These are phyloP conservation scores for Standfussiana lucernea DNA, from an alignment of 2,888 invertebrate genomes.

Conservation along the genomic window DNA sequence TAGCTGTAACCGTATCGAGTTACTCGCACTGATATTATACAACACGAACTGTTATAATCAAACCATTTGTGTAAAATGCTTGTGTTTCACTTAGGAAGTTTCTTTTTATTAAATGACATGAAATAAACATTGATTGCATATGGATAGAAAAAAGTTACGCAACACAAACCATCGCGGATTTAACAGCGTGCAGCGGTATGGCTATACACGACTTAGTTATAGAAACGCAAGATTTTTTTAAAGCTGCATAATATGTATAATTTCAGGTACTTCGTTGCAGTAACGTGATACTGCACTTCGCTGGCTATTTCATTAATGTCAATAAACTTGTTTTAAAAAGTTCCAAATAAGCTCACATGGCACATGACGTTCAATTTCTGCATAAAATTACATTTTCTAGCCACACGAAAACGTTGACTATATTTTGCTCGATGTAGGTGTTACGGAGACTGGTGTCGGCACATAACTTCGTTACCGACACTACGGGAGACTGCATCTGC, in stretches of 20 bases:
- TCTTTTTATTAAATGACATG: neutral
- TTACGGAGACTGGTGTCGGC: slow-evolving; percentile 17
- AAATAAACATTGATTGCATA: neutral
- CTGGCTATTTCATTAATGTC: too few relatives aligned
- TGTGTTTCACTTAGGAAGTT: neutral
- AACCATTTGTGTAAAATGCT: slow-evolving; percentile 3
- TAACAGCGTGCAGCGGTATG: too few relatives aligned
- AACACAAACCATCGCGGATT: too few relatives aligned
- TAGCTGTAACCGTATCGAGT: slow-evolving; percentile 69
- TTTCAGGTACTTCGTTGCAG: neutral
- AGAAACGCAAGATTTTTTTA: too few relatives aligned
- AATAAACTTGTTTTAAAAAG: neutral
- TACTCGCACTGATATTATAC: slow-evolving; percentile 21
- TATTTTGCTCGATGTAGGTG: neutral
- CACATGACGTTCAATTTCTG: slow-evolving; percentile 4
- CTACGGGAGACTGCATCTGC: slow-evolving; percentile 21
- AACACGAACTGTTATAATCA: slow-evolving; percentile 12
- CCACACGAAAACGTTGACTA: slow-evolving; percentile 13
- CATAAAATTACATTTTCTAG: slow-evolving; percentile 24
- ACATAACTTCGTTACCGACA: slow-evolving; percentile 35
- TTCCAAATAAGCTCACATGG: slow-evolving; percentile 5
- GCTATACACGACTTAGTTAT: too few relatives aligned
- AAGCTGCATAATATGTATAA: too few relatives aligned
- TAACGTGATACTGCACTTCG: neutral
- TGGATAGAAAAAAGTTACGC: too few relatives aligned